These are phyloP conservation scores for Clavelina lepadiformis DNA, from an alignment of 23 tunicate genomes.

Conservation along the genomic window DNA sequence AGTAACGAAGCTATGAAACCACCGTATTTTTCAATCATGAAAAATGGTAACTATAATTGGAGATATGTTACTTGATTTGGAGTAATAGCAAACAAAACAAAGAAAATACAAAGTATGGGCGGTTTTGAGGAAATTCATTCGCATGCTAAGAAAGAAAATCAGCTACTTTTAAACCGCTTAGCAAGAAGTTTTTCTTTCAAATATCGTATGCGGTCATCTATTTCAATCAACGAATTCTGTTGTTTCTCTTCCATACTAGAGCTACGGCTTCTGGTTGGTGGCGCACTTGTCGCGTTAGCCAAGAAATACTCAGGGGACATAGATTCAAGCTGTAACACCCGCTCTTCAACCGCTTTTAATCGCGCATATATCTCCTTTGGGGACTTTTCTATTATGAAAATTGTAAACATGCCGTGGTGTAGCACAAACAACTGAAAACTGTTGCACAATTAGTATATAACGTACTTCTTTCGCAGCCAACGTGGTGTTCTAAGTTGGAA, in stretches of 20 bases:
- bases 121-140: too few species aligned
- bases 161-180: too few species aligned
- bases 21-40: too few species aligned
- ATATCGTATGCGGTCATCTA: constrained; percentile 64
- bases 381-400: constrained; percentile 11
- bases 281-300: background rate
- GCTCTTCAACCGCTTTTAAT: constrained; percentile 53
- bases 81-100: too few species aligned
- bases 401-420: background rate
- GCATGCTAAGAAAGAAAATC: too few species aligned
- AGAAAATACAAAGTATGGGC: too few species aligned
- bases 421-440: background rate
- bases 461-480: background rate
- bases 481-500: constrained; percentile 45
- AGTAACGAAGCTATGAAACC: too few species aligned
- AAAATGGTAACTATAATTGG: too few species aligned
- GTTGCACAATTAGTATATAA: background rate
- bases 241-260: constrained; percentile 2
- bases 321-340: constrained; percentile 61
- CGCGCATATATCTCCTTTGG: constrained; percentile 61
- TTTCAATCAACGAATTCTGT: constrained; percentile 44
- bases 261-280: background rate
- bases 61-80: too few species aligned
- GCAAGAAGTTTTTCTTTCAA: constrained; percentile 45
- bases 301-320: constrained; percentile 76